These are phyloP conservation scores for Turdus rufiventris DNA, from an alignment of 2,113 vertebrate species.

Conservation along the genomic window DNA sequence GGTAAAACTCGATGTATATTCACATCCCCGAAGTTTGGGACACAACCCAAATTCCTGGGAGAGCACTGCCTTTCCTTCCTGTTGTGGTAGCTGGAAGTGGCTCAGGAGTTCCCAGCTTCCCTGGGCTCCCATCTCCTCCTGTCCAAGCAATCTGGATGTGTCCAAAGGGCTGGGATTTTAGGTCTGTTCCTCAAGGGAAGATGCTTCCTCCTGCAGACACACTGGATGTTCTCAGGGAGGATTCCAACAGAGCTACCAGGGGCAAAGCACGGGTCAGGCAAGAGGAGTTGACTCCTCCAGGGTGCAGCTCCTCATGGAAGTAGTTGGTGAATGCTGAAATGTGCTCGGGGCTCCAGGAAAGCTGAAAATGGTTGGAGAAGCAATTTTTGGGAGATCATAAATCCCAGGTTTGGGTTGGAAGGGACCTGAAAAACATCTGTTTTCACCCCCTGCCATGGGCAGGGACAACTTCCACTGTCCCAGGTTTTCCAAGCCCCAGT, in stretches of 20 bases:
- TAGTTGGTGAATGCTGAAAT: not conserved
- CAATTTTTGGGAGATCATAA: not conserved
- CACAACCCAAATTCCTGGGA: not conserved
- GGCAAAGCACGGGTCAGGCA: not conserved
- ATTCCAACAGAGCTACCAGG: not conserved
- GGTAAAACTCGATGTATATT: not conserved
- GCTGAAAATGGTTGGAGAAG: not conserved
- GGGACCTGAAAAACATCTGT: accelerated
- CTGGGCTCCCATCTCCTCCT: not conserved
- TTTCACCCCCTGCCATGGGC: not conserved
- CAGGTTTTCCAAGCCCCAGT: accelerated
- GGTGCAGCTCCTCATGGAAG: not conserved
- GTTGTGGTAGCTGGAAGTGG: not conserved
- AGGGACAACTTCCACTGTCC: not conserved
- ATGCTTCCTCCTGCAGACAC: not conserved
- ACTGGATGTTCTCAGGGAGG: not conserved
- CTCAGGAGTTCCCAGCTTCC: not conserved
- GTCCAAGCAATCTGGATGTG: not conserved
- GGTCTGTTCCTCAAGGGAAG: not conserved
- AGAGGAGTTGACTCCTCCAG: not conserved
- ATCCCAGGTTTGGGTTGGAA: not conserved
- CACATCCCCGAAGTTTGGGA: not conserved
- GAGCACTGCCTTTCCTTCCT: not conserved
- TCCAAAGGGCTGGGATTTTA: not conserved
- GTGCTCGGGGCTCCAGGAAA: not conserved